A percentile compares a stretch with the other conserved stretches of the same genome.
These are phyloP conservation scores for Platycercus adscitus DNA, from an alignment of 2,113 vertebrate genomes.

Conservation along the genomic window DNA sequence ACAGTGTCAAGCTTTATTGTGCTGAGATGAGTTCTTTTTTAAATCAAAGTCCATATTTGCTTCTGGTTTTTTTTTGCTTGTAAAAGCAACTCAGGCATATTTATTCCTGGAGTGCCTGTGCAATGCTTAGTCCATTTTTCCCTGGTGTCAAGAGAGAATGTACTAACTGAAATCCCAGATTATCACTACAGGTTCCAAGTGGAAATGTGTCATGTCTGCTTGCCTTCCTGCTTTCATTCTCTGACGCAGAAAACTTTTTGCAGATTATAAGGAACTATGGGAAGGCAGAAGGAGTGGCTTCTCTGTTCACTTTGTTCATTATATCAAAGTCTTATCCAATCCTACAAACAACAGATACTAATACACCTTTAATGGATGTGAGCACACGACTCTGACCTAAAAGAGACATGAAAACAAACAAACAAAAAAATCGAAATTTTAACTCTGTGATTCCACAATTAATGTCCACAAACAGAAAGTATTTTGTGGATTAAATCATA, in stretches of 20 bases:
- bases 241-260: not conserved
- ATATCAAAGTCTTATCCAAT: not conserved
- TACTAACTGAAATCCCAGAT: not conserved
- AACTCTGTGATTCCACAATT: not conserved
- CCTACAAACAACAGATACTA: not conserved
- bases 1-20: not conserved
- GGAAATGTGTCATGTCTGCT: not conserved
- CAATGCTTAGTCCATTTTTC: not conserved
- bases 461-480: not conserved
- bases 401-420: not conserved
- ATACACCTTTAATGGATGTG: not conserved
- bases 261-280: not conserved
- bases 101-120: not conserved
- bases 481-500: not conserved
- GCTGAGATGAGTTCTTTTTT: not conserved
- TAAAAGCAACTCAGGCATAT: not conserved
- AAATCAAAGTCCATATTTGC: not conserved
- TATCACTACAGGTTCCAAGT: not conserved
- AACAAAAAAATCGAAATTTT: not conserved
- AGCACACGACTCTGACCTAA: not conserved
- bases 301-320: not conserved
- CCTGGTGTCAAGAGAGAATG: not conserved
- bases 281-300: not conserved
- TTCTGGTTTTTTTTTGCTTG: not conserved
- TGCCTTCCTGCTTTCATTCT: not conserved